Base-by-base conservation (phyloP, 92 coral and sea anemone genomes). In the Palythoa grandis region DNA sequence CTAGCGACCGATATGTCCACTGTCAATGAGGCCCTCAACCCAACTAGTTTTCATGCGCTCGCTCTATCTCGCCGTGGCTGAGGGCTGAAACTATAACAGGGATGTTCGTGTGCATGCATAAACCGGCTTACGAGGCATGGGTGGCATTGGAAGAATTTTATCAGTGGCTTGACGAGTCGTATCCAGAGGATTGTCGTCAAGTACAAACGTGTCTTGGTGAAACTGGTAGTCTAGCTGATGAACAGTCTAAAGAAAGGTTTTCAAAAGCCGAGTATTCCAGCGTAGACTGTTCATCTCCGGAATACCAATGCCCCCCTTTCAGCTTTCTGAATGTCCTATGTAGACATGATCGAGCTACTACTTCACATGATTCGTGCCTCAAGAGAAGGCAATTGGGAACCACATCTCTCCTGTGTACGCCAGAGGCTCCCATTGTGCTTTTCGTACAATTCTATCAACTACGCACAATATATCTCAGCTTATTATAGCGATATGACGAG, bases 391-490 rank as follows among this genome's bases (percentile, higher is more conserved):
- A 82, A 72, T 74, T 88, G 87, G 35, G 35, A 29, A 29, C 35
- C 1, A 29, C 35, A 29, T 29, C 35, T 29, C 35, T 29, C 35
- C 35, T 65, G 73, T 20, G 76, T 85, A 35, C 80, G 89, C 56
- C 74, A 78, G 7, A 85, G 79, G 83, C 80, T 90, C 70, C 75
- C 90, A 6, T 90, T 89, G 92, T 89, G 89, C 48, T 86, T 89
- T 50, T 75, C 83, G 2, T 86, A 90, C 29, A 79, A 90, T 57
- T 79, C 86, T n/a, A 16, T 89, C 19, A 89, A 77, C 61, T 89
- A 89, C 47, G 87, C 82, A 29, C 52, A 86, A 72, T 89, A 89
- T 72, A 61, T 89, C 38, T 89, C 89, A 5, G 58, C 89, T 11
- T 85, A 89, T 58, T 61, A 86, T 14, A 60, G 54, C 23, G 87